These are phyloP conservation scores for Carpatolechia fugitivella DNA, from an alignment of 2,888 invertebrate genomes.

Conservation along the genomic window DNA sequence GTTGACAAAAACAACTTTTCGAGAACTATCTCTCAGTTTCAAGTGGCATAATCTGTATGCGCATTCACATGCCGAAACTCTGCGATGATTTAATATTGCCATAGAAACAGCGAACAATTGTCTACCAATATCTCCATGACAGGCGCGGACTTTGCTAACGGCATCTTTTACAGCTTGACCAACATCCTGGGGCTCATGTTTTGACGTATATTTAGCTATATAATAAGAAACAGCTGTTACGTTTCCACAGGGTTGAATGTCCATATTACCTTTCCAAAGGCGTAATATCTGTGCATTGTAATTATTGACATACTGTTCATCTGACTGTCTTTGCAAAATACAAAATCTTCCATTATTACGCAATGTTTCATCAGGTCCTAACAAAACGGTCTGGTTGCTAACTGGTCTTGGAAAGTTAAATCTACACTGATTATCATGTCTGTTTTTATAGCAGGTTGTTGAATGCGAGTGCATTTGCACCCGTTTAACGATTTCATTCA, in stretches of 20 bases:
- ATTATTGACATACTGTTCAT: constrained; percentile 4
- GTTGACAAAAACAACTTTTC: constrained; percentile 13
- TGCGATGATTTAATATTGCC: constrained; percentile 17
- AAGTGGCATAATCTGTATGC: constrained; percentile 25
- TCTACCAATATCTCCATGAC: constrained; percentile 4
- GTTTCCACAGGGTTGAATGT: constrained; percentile 29
- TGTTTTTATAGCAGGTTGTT: constrained; percentile 27
- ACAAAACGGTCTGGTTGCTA: constrained; percentile 27
- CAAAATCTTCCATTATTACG: constrained; percentile 30
- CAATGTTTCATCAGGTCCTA: constrained; percentile 34
- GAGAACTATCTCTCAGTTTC: constrained; percentile 9
- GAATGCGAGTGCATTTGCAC: constrained; percentile 32
- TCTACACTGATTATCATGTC: constrained; percentile 21
- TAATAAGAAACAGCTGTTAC: constrained; percentile 23
- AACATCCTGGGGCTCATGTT: background rate
- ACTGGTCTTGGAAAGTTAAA: constrained; percentile 29
- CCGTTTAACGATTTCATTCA: constrained; percentile 15
- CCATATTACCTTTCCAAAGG: constrained; percentile 29
- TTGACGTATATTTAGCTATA: constrained; percentile 3
- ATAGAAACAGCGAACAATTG: constrained; percentile 11
- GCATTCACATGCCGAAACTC: constrained; percentile 22
- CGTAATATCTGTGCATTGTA: constrained; percentile 20
- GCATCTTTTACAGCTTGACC: background rate
- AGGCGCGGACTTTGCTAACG: background rate
- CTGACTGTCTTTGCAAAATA: constrained; percentile 5